These are phyloP conservation scores for Exephanes ischioxanthus DNA, from an alignment of 2,888 invertebrate species.

Conservation along the genomic window DNA sequence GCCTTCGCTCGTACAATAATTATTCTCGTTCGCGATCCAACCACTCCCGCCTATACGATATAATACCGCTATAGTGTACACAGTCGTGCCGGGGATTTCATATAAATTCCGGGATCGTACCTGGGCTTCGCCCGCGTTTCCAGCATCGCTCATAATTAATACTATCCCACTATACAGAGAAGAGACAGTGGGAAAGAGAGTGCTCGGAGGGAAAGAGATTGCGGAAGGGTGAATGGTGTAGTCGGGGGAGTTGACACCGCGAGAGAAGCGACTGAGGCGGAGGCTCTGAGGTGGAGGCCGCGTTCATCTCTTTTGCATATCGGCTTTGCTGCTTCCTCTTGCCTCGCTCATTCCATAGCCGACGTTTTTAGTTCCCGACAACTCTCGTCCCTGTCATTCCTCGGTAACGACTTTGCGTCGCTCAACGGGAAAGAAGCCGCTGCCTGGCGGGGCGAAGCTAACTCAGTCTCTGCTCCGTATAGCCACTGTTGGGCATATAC, in stretches of 20 bases:
- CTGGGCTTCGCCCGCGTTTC: conserved; percentile 50
- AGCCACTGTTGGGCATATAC: conserved; percentile 6
- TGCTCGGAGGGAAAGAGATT: conserved; percentile 30
- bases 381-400: conserved; percentile 55
- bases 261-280: not conserved
- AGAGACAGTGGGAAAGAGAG: conserved; percentile 38
- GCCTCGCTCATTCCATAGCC: not conserved
- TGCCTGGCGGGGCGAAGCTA: conserved; percentile 26
- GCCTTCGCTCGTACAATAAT: conserved; percentile 46
- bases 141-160: conserved; percentile 65
- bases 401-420: conserved; percentile 55
- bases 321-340: conserved; percentile 18
- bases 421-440: conserved; percentile 53
- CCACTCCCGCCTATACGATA: conserved; percentile 17
- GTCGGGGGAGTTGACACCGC: conserved; percentile 50
- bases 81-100: conserved; percentile 47
- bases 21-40: conserved; percentile 48
- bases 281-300: conserved; percentile 32
- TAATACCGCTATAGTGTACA: conserved; percentile 1
- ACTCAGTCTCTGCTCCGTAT: conserved; percentile 23
- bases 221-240: conserved; percentile 28
- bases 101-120: conserved; percentile 62
- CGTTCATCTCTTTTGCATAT: conserved; percentile 58
- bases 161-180: conserved; percentile 44
- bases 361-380: conserved; percentile 46